phyloP scores from a whole-genome alignment of 1,140 invertebrate species.

The Helicoverpa zea region DNA sequence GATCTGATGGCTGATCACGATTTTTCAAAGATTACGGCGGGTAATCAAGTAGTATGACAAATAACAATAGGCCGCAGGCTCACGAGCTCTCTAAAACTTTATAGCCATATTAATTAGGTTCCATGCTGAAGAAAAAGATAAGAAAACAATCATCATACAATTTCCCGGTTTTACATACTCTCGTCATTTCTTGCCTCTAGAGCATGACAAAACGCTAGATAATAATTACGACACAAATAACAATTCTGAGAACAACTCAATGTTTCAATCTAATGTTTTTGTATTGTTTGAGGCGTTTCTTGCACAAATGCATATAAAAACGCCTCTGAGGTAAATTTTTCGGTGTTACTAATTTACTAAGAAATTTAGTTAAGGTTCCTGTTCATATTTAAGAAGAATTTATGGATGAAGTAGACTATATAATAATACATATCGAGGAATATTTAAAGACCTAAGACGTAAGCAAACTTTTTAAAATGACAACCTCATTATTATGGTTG shows the following conservation, averaged over 20 bases:
- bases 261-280: slow-evolving; percentile 15
- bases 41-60: no score
- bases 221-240: slow-evolving; percentile 12
- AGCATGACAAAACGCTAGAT: slow-evolving; percentile 1
- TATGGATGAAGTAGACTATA: no score
- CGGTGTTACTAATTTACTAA: no score
- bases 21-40: no score
- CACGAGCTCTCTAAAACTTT: no score
- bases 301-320: not conserved
- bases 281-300: not conserved
- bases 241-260: slow-evolving; percentile 24
- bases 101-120: not conserved
- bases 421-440: no score
- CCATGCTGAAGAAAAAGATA: not conserved
- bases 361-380: no score
- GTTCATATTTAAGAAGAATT: no score
- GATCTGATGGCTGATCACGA: no score
- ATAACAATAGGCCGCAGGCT: no score
- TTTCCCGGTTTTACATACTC: slow-evolving; percentile 1
- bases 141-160: not conserved
- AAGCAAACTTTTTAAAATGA: not conserved
- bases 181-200: not conserved
- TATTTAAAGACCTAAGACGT: not conserved
- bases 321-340: not conserved
- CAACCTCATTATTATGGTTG: not conserved